phyloP scores from a whole-genome alignment of 2,888 invertebrate genomes.

The Parnassius smintheus region DNA sequence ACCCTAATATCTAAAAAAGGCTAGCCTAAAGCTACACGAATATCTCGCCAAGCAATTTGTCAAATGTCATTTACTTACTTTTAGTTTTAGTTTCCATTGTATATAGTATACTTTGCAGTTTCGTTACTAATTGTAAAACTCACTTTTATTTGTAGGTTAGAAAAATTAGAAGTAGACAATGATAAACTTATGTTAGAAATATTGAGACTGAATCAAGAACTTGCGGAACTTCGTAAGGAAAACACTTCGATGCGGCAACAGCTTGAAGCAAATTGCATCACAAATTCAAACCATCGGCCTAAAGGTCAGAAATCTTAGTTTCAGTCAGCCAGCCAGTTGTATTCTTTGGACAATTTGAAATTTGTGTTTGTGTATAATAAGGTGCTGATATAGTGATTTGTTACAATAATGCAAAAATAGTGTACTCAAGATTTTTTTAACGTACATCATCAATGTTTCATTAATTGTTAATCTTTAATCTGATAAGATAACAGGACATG shows the following conservation, averaged over 20 bases:
- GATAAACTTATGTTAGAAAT: conserved; percentile 87
- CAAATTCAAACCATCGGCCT: conserved; percentile 49
- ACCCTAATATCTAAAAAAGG: no score
- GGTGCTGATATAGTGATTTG: conserved; percentile 33
- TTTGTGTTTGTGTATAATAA: conserved; percentile 33
- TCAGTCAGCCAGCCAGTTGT: conserved; percentile 18
- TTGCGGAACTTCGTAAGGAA: conserved; percentile 87
- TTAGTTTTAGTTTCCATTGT: no score
- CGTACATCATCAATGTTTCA: no score
- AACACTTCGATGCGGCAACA: conserved; percentile 86
- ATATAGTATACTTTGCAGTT: no score
- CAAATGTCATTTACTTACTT: no score
- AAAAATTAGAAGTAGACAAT: conserved; percentile 82
- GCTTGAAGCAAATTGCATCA: conserved; percentile 83
- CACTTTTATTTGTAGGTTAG: conserved; percentile 57
- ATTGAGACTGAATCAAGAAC: conserved; percentile 85
- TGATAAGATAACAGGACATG: neutral
- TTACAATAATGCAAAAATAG: neutral
- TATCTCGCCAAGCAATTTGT: no score
- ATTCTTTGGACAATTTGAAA: conserved; percentile 34
- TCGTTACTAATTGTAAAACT: no score
- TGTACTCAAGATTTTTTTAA: no score
- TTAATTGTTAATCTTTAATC: neutral
- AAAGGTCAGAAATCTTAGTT: conserved; percentile 68
- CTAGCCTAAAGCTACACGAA: no score